Conservation (phyloP, 2,113 vertebrate species). For the Megaleporinus macrocephalus region DNA sequence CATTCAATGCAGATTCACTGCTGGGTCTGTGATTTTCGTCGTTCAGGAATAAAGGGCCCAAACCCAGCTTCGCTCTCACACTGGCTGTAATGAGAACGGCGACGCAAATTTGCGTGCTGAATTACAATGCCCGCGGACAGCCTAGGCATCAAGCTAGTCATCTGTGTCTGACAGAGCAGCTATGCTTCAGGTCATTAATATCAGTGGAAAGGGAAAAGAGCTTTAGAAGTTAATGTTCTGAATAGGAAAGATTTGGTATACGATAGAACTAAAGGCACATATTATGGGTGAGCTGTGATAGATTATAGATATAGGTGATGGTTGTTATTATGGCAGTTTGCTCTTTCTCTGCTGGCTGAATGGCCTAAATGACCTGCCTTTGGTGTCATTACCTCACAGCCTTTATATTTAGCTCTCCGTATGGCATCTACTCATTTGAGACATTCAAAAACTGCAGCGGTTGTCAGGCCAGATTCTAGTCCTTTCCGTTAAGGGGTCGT, state of each 20-base stretch:
- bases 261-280: too few relatives aligned
- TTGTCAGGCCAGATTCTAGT: background rate
- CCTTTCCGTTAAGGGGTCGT: background rate
- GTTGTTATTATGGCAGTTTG: constrained; percentile 13
- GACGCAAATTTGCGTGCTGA: background rate
- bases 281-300: background rate
- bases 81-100: background rate
- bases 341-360: background rate
- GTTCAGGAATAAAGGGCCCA: constrained; percentile 1
- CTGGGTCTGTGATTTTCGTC: constrained; percentile 32
- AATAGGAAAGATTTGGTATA: background rate
- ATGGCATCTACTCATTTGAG: background rate
- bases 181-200: constrained; percentile 20
- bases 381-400: background rate
- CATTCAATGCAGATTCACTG: constrained; percentile 14
- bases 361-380: background rate
- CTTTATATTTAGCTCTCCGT: background rate
- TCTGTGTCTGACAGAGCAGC: constrained; percentile 40
- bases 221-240: background rate
- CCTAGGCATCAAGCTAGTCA: background rate
- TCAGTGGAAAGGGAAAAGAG: background rate
- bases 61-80: background rate
- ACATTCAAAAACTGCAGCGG: background rate
- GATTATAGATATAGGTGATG: background rate
- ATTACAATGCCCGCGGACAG: background rate